Percentiles rank a stretch among this genome's conserved stretches.
These are phyloP conservation scores for Oreochromis niloticus DNA, from an alignment of 2,113 vertebrate species.

Conservation along the genomic window DNA sequence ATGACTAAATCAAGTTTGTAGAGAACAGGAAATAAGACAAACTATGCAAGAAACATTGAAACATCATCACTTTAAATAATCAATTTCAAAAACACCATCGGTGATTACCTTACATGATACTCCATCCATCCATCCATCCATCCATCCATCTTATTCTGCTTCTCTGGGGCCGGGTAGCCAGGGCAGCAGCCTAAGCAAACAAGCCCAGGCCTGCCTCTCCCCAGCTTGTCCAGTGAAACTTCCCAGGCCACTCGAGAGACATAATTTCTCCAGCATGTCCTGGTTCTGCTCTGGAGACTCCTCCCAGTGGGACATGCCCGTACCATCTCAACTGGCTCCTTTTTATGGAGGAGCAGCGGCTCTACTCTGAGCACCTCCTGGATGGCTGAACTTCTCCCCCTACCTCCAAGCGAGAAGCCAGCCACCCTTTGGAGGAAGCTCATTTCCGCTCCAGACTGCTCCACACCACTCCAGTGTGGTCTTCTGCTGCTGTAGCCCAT, in stretches of 20 bases:
- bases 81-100: fast-evolving
- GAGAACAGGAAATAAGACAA: fast-evolving
- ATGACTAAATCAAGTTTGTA: fast-evolving
- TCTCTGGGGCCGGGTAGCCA: fast-evolving
- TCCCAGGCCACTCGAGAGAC: background rate
- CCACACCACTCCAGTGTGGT: fast-evolving
- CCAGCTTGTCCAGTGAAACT: too few relatives aligned
- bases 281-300: fast-evolving
- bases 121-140: fast-evolving
- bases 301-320: fast-evolving
- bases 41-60: background rate
- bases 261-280: background rate
- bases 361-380: fast-evolving
- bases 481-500: background rate
- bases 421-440: fast-evolving
- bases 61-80: background rate
- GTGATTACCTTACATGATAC: background rate
- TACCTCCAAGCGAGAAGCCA: fast-evolving
- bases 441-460: fast-evolving
- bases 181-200: too few relatives aligned
- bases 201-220: too few relatives aligned
- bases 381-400: background rate
- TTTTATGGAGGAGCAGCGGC: fast-evolving
- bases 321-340: background rate
- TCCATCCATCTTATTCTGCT: background rate